A percentile compares a stretch with the other conserved stretches of the same genome.
Conservation (phyloP, 2,797 vertebrate genomes). For the Falco concolor region DNA sequence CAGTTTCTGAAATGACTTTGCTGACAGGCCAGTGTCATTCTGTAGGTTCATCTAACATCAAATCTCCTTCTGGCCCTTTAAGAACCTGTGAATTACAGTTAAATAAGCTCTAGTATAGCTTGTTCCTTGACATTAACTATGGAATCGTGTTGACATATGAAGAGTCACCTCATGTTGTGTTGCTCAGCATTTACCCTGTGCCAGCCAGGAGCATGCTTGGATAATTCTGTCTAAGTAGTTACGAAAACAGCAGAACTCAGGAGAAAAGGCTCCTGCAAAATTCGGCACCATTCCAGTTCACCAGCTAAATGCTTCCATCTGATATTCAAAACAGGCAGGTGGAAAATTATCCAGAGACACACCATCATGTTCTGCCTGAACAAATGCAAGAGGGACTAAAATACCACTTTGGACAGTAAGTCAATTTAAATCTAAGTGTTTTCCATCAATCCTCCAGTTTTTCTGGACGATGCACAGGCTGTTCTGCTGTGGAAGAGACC, state of each 20-base stretch:
- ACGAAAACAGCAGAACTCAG: conserved; percentile 6
- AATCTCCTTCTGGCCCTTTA: neutral
- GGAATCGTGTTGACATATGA: neutral
- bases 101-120: neutral
- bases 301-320: conserved; percentile 12
- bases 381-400: conserved; percentile 22
- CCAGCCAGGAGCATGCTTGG: neutral
- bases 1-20: neutral
- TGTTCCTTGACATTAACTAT: neutral
- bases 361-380: conserved; percentile 15
- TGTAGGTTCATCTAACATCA: neutral
- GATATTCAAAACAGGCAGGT: conserved; percentile 59
- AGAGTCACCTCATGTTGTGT: neutral
- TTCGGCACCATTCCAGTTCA: neutral
- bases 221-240: conserved; percentile 22
- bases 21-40: neutral
- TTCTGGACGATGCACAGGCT: neutral
- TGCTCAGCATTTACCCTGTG: neutral
- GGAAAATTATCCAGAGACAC: conserved; percentile 47
- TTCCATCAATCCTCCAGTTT: neutral
- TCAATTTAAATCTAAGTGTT: neutral
- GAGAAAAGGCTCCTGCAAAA: conserved; percentile 22
- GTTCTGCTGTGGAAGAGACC: neutral
- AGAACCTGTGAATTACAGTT: neutral
- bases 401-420: neutral